A percentile compares a stretch with the other conserved stretches of the same genome.
Evolutionary conservation across 2,797 vertebrate species (phyloP).

Genomic region (Leuciscus waleckii): DNA sequence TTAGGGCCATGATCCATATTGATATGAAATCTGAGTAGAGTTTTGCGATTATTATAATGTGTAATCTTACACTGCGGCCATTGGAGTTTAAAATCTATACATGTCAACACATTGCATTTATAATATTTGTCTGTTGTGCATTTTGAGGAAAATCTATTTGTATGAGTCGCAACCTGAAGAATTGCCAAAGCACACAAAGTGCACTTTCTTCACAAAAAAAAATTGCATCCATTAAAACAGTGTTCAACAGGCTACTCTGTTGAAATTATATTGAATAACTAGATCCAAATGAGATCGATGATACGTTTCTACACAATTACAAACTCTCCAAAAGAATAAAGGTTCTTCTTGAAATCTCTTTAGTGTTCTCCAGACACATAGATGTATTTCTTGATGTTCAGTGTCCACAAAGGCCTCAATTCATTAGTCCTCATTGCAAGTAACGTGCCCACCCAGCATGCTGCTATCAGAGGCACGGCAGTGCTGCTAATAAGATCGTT

Average conservation of each 20-base stretch:
- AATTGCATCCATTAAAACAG: no score
- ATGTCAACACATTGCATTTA: not conserved
- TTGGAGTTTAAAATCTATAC: not conserved
- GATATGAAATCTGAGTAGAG: constrained; percentile 17
- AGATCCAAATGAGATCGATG: not conserved
- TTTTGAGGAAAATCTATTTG: not conserved
- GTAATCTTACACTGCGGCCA: not conserved
- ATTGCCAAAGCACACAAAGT: not conserved
- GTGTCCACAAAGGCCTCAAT: constrained; percentile 36
- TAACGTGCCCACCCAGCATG: constrained; percentile 43
- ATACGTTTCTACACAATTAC: not conserved
- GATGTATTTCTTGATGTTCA: constrained; percentile 43
- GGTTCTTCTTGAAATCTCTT: constrained; percentile 20
- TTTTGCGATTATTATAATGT: constrained; percentile 34
- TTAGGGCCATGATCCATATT: constrained; percentile 37
- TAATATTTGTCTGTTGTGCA: not conserved
- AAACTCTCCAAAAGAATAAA: not conserved
- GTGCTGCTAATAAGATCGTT: constrained; percentile 73
- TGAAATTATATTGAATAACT: not conserved
- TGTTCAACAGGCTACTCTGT: not conserved
- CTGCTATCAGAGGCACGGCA: constrained; percentile 56
- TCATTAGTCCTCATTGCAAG: constrained; percentile 40
- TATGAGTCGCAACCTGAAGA: not conserved
- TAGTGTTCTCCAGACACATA: constrained; percentile 14
- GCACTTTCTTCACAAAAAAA: not conserved